These are phyloP conservation scores for Saccostrea glomerata DNA, from an alignment of 1,140 invertebrate species.

Conservation along the genomic window DNA sequence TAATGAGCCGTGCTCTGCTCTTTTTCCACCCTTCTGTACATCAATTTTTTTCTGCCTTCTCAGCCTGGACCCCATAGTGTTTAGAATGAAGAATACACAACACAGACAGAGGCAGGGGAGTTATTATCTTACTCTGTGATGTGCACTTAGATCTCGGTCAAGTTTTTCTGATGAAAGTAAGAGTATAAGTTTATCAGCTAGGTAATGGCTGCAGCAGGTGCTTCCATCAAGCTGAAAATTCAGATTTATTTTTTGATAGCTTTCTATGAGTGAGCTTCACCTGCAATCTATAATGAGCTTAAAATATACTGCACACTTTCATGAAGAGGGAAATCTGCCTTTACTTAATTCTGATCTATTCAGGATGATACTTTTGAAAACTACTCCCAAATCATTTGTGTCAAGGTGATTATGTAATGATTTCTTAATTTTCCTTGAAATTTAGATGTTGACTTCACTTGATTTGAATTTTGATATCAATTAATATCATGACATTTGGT, in stretches of 20 bases:
- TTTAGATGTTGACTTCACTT: no score
- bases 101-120: background rate
- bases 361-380: no score
- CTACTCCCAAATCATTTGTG: no score
- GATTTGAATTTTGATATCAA: no score
- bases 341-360: no score
- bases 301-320: background rate
- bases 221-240: background rate
- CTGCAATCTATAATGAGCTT: background rate
- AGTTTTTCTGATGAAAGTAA: constrained; percentile 4
- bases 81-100: constrained; percentile 2
- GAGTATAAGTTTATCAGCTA: background rate
- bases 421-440: no score
- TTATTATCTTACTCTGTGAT: background rate
- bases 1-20: background rate
- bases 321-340: no score
- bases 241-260: background rate
- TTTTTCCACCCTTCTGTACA: constrained; percentile 20
- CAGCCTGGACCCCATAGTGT: constrained; percentile 8
- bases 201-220: background rate
- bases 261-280: background rate
- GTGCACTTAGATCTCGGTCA: background rate
- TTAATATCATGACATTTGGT: background rate
- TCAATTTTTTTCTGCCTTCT: background rate
- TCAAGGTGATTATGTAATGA: no score